Percentiles rank a stretch among this genome's conserved stretches.
Evolutionary conservation across 2,797 vertebrate genomes (phyloP).

Genomic region (Enteromius fasciolatus): DNA sequence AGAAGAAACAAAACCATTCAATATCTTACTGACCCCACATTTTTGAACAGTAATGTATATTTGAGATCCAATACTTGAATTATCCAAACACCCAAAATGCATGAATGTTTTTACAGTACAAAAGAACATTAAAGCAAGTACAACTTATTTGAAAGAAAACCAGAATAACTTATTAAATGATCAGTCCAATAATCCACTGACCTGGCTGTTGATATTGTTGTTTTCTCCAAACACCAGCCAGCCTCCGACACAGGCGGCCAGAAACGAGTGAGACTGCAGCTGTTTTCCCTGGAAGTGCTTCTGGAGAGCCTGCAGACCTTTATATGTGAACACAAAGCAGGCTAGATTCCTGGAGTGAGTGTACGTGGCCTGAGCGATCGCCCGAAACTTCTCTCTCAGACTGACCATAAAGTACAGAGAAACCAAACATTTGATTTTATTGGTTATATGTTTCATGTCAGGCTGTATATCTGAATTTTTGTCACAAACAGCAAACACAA

Average conservation of each 20-base stretch:
- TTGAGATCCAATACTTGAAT: no score
- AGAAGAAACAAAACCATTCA: no score
- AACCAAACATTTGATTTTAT: not conserved
- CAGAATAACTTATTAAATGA: not conserved
- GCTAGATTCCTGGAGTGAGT: constrained; percentile 91
- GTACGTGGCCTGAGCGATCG: constrained; percentile 89
- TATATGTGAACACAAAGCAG: constrained; percentile 92
- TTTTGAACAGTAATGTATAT: no score
- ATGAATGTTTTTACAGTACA: no score
- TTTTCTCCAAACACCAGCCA: constrained; percentile 92
- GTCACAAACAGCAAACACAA: no score
- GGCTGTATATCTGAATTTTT: no score
- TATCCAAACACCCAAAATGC: no score
- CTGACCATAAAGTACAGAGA: constrained; percentile 73
- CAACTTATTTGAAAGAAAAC: no score
- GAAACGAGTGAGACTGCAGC: constrained; percentile 87
- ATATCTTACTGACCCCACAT: no score
- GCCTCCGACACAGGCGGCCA: constrained; percentile 90
- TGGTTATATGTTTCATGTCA: no score
- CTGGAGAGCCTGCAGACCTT: constrained; percentile 86
- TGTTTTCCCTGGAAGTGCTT: constrained; percentile 83
- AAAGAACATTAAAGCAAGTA: not conserved
- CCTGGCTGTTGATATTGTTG: constrained; percentile 96
- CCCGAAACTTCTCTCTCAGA: constrained; percentile 86
- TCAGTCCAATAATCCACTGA: constrained; percentile 64